Evolutionary conservation across 2,797 vertebrate species (phyloP).

Genomic region (Eospalax fontanierii): DNA sequence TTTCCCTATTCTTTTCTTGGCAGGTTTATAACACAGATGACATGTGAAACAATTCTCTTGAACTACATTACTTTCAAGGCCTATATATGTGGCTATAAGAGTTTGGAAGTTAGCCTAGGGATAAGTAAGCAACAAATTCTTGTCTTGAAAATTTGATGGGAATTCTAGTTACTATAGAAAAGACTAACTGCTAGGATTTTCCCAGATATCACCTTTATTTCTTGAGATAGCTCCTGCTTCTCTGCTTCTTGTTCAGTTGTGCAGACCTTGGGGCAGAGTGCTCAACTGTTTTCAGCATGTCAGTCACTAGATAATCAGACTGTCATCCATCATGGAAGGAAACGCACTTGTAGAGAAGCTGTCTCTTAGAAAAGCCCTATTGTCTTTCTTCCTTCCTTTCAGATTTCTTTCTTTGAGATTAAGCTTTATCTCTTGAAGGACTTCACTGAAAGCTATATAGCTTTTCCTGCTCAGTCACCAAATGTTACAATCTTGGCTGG

Average conservation of each 20-base stretch:
- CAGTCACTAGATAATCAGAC: not conserved
- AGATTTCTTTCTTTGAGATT: conserved; percentile 21
- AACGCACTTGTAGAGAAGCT: not conserved
- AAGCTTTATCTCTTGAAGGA: not conserved
- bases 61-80: not conserved
- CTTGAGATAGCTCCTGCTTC: not conserved
- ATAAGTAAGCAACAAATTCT: not conserved
- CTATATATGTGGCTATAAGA: not conserved
- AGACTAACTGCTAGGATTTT: not conserved
- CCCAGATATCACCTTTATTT: not conserved
- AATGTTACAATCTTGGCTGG: not conserved
- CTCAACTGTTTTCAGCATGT: not conserved
- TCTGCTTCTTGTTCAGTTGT: not conserved
- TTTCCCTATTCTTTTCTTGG: not conserved
- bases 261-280: not conserved
- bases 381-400: not conserved
- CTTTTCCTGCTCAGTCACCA: not conserved
- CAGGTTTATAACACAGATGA: not conserved
- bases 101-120: not conserved
- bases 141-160: not conserved
- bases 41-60: not conserved
- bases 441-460: not conserved
- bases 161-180: not conserved
- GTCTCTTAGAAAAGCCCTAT: conserved; percentile 40
- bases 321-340: not conserved